These are phyloP conservation scores for Yponomeuta malinellus DNA, from an alignment of 2,888 invertebrate genomes.

Conservation along the genomic window DNA sequence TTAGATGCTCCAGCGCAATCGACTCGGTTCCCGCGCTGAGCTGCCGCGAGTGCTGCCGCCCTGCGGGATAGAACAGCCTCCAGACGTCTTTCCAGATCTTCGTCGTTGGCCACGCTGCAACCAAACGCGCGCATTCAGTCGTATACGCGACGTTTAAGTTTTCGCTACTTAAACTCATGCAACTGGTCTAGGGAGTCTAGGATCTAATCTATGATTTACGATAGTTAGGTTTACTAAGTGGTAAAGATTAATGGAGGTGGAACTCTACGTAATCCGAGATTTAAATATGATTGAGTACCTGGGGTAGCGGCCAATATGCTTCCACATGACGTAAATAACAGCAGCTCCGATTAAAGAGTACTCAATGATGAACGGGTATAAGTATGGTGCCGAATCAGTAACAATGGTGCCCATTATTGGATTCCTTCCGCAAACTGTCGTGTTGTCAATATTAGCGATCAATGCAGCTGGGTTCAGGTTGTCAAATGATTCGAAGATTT, in stretches of 20 bases:
- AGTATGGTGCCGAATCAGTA: slow-evolving; percentile 93
- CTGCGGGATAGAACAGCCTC: slow-evolving; percentile 92
- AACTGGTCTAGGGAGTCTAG: neutral
- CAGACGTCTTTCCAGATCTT: slow-evolving; percentile 90
- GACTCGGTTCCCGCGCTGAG: slow-evolving; percentile 87
- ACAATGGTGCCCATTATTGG: slow-evolving; percentile 96
- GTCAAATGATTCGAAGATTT: slow-evolving; percentile 76
- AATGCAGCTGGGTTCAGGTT: slow-evolving; percentile 76
- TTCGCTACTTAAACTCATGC: slow-evolving; percentile 14
- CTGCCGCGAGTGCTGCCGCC: slow-evolving; percentile 90
- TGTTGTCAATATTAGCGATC: slow-evolving; percentile 73
- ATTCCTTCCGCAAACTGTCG: slow-evolving; percentile 84
- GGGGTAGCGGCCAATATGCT: slow-evolving; percentile 92
- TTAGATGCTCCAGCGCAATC: slow-evolving; percentile 97
- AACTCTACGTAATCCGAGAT: neutral
- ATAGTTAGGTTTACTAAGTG: neutral
- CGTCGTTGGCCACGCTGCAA: slow-evolving; percentile 79
- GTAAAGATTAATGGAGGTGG: neutral
- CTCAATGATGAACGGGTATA: slow-evolving; percentile 97
- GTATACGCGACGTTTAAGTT: slow-evolving; percentile 21
- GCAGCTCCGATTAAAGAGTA: slow-evolving; percentile 96
- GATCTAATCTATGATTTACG: neutral
- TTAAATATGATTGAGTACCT: slow-evolving; percentile 58
- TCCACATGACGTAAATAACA: slow-evolving; percentile 97
- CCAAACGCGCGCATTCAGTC: slow-evolving; percentile 62